Conservation (phyloP, 1,140 invertebrate genomes). For the Saxidomus purpurata region DNA sequence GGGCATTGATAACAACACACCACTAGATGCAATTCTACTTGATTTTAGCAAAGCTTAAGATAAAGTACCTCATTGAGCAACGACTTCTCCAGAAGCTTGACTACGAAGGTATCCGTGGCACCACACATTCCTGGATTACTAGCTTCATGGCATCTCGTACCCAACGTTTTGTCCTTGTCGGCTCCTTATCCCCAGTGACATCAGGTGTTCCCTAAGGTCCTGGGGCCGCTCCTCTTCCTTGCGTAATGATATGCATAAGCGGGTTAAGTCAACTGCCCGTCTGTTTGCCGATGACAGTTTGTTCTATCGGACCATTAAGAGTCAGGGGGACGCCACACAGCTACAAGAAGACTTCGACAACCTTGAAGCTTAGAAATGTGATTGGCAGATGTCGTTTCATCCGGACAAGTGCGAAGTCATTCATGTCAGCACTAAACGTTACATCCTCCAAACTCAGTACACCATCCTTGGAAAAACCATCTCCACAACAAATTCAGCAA, state of each 20-base stretch:
- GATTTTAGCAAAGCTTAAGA: background rate
- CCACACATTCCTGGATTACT: background rate
- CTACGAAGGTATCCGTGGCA: constrained; percentile 1
- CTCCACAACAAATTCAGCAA: background rate
- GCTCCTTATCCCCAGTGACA: background rate
- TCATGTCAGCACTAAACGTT: background rate
- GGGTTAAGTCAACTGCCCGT: constrained; percentile 12
- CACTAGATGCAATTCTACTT: background rate
- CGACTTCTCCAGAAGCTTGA: background rate
- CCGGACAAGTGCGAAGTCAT: constrained; percentile 36
- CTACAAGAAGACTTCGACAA: constrained; percentile 12
- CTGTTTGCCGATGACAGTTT: constrained; percentile 44
- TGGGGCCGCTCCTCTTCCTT: background rate
- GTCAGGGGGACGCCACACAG: background rate
- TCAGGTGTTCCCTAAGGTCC: constrained; percentile 15
- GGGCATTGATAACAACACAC: too few species aligned
- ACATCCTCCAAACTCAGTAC: background rate
- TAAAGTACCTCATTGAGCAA: background rate
- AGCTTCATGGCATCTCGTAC: background rate
- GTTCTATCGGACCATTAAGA: constrained; percentile 21
- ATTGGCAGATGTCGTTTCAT: background rate
- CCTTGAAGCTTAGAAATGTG: background rate
- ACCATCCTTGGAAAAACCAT: background rate
- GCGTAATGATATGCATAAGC: background rate
- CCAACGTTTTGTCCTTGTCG: background rate